Conservation (phyloP, 2,797 vertebrate genomes). For the Hybognathus amarus region DNA sequence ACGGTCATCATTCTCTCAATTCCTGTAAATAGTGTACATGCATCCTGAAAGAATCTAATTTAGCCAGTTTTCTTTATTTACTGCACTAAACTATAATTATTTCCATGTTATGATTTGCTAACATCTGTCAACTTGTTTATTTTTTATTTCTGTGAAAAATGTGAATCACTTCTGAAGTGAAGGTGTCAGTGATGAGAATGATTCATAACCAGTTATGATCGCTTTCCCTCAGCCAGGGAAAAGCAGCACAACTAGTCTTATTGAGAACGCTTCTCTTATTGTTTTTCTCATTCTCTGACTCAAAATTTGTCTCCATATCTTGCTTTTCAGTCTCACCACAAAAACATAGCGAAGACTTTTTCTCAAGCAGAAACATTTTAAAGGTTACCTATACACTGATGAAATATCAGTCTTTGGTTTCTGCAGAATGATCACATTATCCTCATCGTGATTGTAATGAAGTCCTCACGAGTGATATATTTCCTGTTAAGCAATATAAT, state of each 20-base stretch:
- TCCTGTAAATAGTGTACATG: neutral
- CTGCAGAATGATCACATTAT: neutral
- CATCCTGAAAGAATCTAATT: neutral
- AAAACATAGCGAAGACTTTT: neutral
- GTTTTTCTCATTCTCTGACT: neutral
- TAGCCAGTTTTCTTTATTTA: neutral
- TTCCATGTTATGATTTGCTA: neutral
- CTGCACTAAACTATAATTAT: neutral
- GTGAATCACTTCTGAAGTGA: constrained; percentile 9
- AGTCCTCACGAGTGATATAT: neutral
- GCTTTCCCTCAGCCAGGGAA: constrained; percentile 2
- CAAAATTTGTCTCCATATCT: neutral
- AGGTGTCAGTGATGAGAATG: neutral
- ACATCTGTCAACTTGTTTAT: neutral
- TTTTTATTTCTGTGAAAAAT: constrained; percentile 20
- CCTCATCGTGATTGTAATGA: neutral
- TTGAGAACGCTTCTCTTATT: neutral
- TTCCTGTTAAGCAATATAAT: neutral
- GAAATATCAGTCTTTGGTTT: neutral
- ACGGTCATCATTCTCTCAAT: neutral
- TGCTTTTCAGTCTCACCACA: constrained; percentile 17
- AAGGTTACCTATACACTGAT: neutral
- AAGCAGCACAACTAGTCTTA: neutral
- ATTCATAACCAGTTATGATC: constrained; percentile 2
- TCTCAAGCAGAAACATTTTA: neutral